These are phyloP conservation scores for Drosophila pseudotalamancana DNA, from an alignment of 2,888 invertebrate genomes.

Conservation along the genomic window DNA sequence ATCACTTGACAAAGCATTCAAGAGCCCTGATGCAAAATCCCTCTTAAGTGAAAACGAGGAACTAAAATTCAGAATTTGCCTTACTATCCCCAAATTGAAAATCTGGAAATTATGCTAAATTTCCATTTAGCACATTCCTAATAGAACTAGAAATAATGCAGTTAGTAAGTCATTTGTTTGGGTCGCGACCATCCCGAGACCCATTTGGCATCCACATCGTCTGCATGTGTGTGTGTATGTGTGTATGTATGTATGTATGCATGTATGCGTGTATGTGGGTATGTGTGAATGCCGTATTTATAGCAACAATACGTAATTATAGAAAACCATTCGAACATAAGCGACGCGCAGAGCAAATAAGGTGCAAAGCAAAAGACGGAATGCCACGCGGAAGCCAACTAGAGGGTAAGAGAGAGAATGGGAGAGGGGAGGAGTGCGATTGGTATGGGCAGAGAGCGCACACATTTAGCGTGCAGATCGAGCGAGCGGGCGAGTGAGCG, in stretches of 20 bases:
- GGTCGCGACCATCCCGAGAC: slow-evolving; percentile 64
- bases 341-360: slow-evolving; percentile 49
- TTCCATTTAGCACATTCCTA: too few relatives aligned
- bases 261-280: slow-evolving; percentile 23
- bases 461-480: slow-evolving; percentile 7
- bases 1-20: too few relatives aligned
- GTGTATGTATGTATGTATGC: slow-evolving; percentile 4
- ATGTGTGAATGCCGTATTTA: slow-evolving; percentile 56
- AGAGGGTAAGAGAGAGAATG: slow-evolving; percentile 19
- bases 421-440: not conserved
- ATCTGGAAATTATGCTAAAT: too few relatives aligned
- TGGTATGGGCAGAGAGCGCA: not conserved
- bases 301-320: slow-evolving; percentile 73
- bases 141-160: slow-evolving; percentile 19
- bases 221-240: slow-evolving; percentile 11
- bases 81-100: too few relatives aligned
- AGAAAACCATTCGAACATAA: slow-evolving; percentile 55
- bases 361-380: slow-evolving; percentile 59
- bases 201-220: slow-evolving; percentile 44
- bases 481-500: not conserved
- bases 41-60: too few relatives aligned
- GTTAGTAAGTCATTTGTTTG: slow-evolving; percentile 54
- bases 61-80: too few relatives aligned
- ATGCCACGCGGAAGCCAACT: slow-evolving; percentile 69
- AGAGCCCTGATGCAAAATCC: too few relatives aligned